These are phyloP conservation scores for silkworm (Bombyx mori) DNA, from an alignment of 1,140 invertebrate genomes.

Conservation along the genomic window DNA sequence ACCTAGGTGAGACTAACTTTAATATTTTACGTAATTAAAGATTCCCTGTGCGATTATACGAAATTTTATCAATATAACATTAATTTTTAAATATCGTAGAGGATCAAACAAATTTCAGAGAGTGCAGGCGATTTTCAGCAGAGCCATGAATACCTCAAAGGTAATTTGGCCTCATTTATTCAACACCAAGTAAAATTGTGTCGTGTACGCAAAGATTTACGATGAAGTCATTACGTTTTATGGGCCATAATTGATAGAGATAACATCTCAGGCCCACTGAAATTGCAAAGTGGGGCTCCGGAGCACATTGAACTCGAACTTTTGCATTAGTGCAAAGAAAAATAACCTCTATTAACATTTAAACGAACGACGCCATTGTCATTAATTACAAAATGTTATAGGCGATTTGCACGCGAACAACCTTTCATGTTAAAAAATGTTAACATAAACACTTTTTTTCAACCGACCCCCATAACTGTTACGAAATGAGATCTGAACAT, in stretches of 20 bases:
- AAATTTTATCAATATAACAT: no score
- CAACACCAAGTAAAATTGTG: slow-evolving; percentile 61
- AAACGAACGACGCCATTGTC: slow-evolving; percentile 50
- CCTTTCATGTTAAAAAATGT: no score
- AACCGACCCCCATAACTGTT: no score
- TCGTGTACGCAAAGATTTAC: slow-evolving; percentile 65
- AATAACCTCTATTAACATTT: slow-evolving; percentile 45
- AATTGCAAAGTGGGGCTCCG: slow-evolving; percentile 56
- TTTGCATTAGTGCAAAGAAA: slow-evolving; percentile 53
- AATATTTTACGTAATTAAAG: no score
- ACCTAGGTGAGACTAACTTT: no score
- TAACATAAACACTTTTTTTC: no score
- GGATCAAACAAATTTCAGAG: no score
- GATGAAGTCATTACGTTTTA: slow-evolving; percentile 69
- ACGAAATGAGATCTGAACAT: no score
- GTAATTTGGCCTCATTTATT: slow-evolving; percentile 60
- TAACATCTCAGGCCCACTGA: slow-evolving; percentile 53
- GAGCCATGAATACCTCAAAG: slow-evolving; percentile 39
- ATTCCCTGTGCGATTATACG: no score
- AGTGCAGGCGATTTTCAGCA: no score
- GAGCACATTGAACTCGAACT: slow-evolving; percentile 51
- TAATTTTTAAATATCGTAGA: no score
- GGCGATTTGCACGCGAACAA: slow-evolving; percentile 35
- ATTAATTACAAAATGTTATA: slow-evolving; percentile 63
- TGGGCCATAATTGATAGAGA: slow-evolving; percentile 67